Base-by-base conservation (phyloP, 2,888 invertebrate genomes). In the Trichopria drosophilae region DNA sequence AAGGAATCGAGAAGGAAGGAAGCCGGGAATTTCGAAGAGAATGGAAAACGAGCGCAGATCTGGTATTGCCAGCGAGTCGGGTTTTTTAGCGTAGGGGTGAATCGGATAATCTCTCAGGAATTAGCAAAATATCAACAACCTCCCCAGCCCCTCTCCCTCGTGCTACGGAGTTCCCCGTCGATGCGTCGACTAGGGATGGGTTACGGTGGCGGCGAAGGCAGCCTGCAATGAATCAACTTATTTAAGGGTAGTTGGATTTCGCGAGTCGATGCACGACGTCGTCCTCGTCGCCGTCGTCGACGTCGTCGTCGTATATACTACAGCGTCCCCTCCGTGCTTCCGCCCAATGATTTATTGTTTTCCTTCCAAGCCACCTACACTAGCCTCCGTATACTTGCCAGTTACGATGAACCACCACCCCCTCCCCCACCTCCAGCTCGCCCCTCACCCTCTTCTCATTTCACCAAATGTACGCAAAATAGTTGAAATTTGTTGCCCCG, bases 191-290 rank as follows among this genome's bases (percentile, higher is more conserved):
- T 50, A 49, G 53, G 49, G 40, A 56, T 49, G 48, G 40, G 61
- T 57, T 58, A 56, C 53, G 55, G 60, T 60, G 51, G 53, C 57
- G 62, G 59, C 60, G 58, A 58, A 63, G 61, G 58, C 60, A 62
- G 62, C 58, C 56, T 53, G 73, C 72, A 70, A 72, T 72, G 72
- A 73, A 73, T 72, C 73, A 73, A 73, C 69, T 73, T 73, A 73
- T 73, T 72, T 73, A 73, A 73, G 72, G 72, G 72, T 73, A 73
- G 72, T 72, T 72, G 73, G 70, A 73, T 72, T 73, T 71, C 69
- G 72, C 71, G 72, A 73, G 69, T 72, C 72, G 72, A 72, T 73
- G 72, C 72, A 71, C 72, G 69, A 69, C 68, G 65, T 64, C 69
- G 62, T 59, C 65, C 48, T 57, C 53, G 37, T 46, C 49, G 42